Evolutionary conservation across 2,797 vertebrate species (phyloP), one percentile per base, ranked within the genome.

Genomic region (Loriculus beryllinus): DNA sequence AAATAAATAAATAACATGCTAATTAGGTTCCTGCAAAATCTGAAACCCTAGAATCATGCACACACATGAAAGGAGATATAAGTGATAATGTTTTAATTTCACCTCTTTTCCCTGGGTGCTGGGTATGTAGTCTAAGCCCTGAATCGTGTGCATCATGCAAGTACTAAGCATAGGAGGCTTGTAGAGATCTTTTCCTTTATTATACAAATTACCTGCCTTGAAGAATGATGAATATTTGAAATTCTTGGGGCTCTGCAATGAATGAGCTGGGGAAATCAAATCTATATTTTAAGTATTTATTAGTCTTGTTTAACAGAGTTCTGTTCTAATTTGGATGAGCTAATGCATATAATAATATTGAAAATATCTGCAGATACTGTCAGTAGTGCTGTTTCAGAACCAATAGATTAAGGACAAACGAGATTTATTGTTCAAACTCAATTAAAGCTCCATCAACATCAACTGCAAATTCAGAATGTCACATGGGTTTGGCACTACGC

Each of bases 211-310:
- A 80, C 35, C 15, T 93, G 39, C 26, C 42, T 82, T 86, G 42
- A 81, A 42, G 20, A 65, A 21, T 6, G 37, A 59, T 75, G 83
- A 71, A 89, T 91, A 75, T 42, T 87, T 71, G 75, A 87, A 82
- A 75, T 75, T 85, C 57, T 81, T 83, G 31, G 39, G 60, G 35
- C 31, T 88, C 29, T 81, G 22, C 28, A 43, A 13, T 54, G 52
- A 83, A 78, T 78, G 62, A 91, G 37, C 48, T 19, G 19, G 49
- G 52, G 79, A 91, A 91, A 83, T 89, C 40, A 74, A 77, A 70
- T 68, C 57, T 71, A 39, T 81, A 52, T 87, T 91, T 94, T 80
- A 39, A 89, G 70, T 93, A 87, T 80, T 92, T 94, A 85, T 85
- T 87, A 78, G 39, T 49, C 62, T 65, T 90, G 42, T 75, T 92